These are phyloP conservation scores for Willowsia nigromaculata DNA, from an alignment of 2,888 invertebrate genomes.

Conservation along the genomic window DNA sequence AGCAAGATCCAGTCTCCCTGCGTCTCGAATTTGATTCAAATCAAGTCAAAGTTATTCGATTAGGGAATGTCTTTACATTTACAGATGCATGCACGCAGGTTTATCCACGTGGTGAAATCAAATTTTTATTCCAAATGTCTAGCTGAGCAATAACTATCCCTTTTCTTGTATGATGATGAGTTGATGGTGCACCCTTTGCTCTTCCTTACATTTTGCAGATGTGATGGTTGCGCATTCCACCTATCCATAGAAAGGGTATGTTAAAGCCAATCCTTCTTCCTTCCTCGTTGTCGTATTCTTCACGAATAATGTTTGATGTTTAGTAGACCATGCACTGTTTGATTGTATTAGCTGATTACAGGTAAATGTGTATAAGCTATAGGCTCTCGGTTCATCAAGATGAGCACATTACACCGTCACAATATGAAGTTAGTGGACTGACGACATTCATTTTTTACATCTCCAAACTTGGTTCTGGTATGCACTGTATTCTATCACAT, in stretches of 20 bases:
- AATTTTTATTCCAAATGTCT: constrained; percentile 14
- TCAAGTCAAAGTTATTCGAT: constrained; percentile 40
- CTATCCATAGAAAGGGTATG: not conserved
- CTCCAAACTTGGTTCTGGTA: constrained; percentile 8
- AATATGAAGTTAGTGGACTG: not conserved
- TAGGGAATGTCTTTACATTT: not conserved
- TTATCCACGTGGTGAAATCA: not conserved
- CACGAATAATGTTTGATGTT: not conserved
- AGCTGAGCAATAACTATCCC: not conserved
- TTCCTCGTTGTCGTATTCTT: not conserved
- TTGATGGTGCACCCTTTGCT: not conserved
- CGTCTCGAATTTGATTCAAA: constrained; percentile 36
- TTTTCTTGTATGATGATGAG: constrained; percentile 26
- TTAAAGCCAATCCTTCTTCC: constrained; percentile 14
- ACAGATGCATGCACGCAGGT: not conserved
- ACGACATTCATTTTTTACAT: constrained; percentile 38
- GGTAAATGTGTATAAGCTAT: not conserved
- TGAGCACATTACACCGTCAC: not conserved
- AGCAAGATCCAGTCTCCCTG: not conserved
- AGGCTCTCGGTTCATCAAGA: not conserved
- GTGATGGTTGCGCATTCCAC: not conserved
- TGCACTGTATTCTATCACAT: not conserved
- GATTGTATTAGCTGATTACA: not conserved
- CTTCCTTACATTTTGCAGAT: constrained; percentile 21
- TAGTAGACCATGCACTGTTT: not conserved